Percentiles rank a stretch among this genome's conserved stretches.
These are phyloP conservation scores for Dusona sp. DNA, from an alignment of 2,888 invertebrate species.

Conservation along the genomic window DNA sequence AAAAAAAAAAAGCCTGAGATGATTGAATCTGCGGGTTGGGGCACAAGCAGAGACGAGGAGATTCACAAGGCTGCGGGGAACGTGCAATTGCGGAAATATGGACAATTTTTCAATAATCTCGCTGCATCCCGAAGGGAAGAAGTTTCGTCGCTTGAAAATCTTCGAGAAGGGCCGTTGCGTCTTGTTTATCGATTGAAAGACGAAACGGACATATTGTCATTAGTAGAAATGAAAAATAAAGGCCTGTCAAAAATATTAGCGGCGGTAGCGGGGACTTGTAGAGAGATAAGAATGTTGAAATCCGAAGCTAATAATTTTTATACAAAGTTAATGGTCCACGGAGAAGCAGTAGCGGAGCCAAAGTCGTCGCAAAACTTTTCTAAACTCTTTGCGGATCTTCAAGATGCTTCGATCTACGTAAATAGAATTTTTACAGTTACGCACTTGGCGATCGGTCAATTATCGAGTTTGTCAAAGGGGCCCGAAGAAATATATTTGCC, in stretches of 20 bases:
- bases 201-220: conserved; percentile 88
- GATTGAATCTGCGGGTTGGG: conserved; percentile 81
- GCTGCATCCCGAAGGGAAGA: conserved; percentile 77
- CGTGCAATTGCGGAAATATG: conserved; percentile 86
- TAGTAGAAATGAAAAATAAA: conserved; percentile 94
- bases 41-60: conserved; percentile 79
- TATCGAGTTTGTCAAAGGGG: conserved; percentile 78
- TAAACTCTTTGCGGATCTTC: conserved; percentile 79
- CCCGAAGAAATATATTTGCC: conserved; percentile 81
- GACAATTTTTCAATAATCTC: conserved; percentile 86
- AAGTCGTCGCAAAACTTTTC: conserved; percentile 72
- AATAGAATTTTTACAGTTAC: conserved; percentile 78
- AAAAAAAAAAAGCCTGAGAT: conserved; percentile 69
- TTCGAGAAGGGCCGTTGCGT: conserved; percentile 81
- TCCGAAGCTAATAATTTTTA: conserved; percentile 88
- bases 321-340: conserved; percentile 83
- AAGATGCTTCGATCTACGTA: conserved; percentile 79
- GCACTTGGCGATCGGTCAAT: conserved; percentile 78
- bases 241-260: conserved; percentile 92
- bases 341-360: conserved; percentile 83
- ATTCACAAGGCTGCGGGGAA: conserved; percentile 85
- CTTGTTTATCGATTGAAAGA: conserved; percentile 86
- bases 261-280: conserved; percentile 91
- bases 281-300: conserved; percentile 90
- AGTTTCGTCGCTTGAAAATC: conserved; percentile 76